Evolutionary conservation across 2,888 invertebrate species (phyloP), one percentile per base, ranked within the genome.

Genomic region (Folsomia manolachei): DNA sequence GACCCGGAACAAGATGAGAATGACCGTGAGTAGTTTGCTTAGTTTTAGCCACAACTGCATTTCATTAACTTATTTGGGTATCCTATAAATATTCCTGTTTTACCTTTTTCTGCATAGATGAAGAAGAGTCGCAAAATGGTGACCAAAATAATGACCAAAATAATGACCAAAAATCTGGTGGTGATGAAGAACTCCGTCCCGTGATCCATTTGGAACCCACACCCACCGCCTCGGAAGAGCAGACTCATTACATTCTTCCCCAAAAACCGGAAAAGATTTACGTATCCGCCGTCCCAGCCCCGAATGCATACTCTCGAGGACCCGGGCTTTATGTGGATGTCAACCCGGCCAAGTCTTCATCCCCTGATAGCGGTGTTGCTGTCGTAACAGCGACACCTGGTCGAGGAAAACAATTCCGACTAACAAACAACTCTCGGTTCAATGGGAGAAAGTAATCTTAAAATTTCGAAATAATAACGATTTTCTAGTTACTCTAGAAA

Each of bases 271-370:
- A 80, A 9, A 76, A 79, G 63, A 74, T 81, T 67, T 79, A 81
- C 67, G 76, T 78, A 25, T 81, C 81, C 11, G 76, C 78, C 21
- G 78, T 80, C 9, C 78, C 81, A 14, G 77, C 76, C 27, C 76
- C 77, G 51, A 78, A 79, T 63, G 79, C 81, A 1, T 81, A 81
- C 63, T 79, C 79, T 7, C 62, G 79, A 65, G 78, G 79, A 24
- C 79, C 81, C 1, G 79, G 79, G 61, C 64, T 81, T n/a, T 80
- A 76, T 63, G 81, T 81, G 0, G 81, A 81, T 39, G 71, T 81
- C 56, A 73, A 77, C 23, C 79, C 81, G n/a, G 81, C 79, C 7
- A 81, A 79, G 69, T 75, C 78, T 11, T 76, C 78, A 1, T 76
- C 79, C 18, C 79, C 78, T 60, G 56, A 56, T n/a, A 14, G 39